Evolutionary conservation across 2,888 invertebrate species (phyloP).

Genomic region (Macrosoma leucophasiata): DNA sequence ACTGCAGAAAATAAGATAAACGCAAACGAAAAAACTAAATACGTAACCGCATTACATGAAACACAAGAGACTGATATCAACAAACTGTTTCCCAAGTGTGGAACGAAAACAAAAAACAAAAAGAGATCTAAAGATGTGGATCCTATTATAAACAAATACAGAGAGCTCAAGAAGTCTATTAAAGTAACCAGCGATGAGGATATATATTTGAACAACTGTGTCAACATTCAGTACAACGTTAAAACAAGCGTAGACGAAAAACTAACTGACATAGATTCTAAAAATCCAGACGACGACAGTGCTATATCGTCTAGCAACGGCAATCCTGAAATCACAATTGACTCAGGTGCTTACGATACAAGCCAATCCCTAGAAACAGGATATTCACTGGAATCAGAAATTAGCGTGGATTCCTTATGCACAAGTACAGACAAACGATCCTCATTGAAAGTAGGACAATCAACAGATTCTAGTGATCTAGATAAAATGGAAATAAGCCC

Average conservation of each 20-base stretch:
- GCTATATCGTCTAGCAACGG: slow-evolving; percentile 67
- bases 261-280: slow-evolving; percentile 51
- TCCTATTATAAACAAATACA: slow-evolving; percentile 67
- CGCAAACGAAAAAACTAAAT: slow-evolving; percentile 76
- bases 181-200: slow-evolving; percentile 66
- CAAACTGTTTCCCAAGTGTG: slow-evolving; percentile 66
- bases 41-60: slow-evolving; percentile 71
- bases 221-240: slow-evolving; percentile 57
- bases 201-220: slow-evolving; percentile 63
- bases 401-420: slow-evolving; percentile 75
- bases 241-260: slow-evolving; percentile 54
- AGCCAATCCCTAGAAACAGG: slow-evolving; percentile 71
- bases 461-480: slow-evolving; percentile 81
- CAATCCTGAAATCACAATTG: slow-evolving; percentile 69
- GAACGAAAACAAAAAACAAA: slow-evolving; percentile 69
- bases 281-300: slow-evolving; percentile 68
- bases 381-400: slow-evolving; percentile 72
- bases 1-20: too few species aligned
- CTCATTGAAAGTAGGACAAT: slow-evolving; percentile 78
- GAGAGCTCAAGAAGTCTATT: slow-evolving; percentile 62
- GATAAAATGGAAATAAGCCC: slow-evolving; percentile 75
- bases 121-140: slow-evolving; percentile 67
- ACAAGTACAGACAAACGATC: slow-evolving; percentile 74
- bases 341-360: slow-evolving; percentile 64
- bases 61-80: slow-evolving; percentile 64